Conservation (phyloP, 1,140 invertebrate species). For the Drosophila simulans region DNA sequence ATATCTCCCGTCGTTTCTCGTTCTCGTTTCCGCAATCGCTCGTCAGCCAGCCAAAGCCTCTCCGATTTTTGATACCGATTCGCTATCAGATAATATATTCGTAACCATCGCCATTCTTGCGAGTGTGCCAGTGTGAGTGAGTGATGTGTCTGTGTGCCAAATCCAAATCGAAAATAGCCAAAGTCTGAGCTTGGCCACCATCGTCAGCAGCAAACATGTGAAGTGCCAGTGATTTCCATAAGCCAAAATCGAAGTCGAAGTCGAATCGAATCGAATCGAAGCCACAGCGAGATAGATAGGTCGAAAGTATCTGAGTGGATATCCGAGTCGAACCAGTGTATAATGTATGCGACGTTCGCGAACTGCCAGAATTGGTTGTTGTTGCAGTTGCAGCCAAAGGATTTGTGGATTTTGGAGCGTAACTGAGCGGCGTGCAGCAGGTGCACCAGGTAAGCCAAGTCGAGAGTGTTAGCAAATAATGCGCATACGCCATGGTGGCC, state of each 20-base stretch:
- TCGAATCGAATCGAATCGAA: slow-evolving; percentile 1
- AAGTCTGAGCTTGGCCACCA: slow-evolving; percentile 34
- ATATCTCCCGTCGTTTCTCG: slow-evolving; percentile 40
- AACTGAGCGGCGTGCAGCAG: slow-evolving; percentile 60
- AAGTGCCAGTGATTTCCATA: slow-evolving; percentile 56
- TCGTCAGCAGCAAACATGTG: slow-evolving; percentile 36
- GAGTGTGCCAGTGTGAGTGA: slow-evolving; percentile 18
- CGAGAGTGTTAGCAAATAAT: slow-evolving; percentile 19
- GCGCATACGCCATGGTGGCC: slow-evolving; percentile 69
- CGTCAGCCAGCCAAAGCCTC: not conserved
- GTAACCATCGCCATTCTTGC: slow-evolving; percentile 29
- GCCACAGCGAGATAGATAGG: slow-evolving; percentile 6
- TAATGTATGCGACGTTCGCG: slow-evolving; percentile 79
- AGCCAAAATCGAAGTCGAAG: slow-evolving; percentile 26
- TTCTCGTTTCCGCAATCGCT: slow-evolving; percentile 60
- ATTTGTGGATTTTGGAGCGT: slow-evolving; percentile 81
- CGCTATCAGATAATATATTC: slow-evolving; percentile 47
- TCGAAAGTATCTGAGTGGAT: slow-evolving; percentile 32
- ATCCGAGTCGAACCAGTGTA: slow-evolving; percentile 32
- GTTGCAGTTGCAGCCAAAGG: slow-evolving; percentile 82
- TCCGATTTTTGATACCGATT: slow-evolving; percentile 55
- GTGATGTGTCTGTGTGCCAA: slow-evolving; percentile 29
- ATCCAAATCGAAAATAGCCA: slow-evolving; percentile 40
- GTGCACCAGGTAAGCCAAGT: slow-evolving; percentile 65
- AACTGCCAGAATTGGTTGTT: slow-evolving; percentile 79